A percentile compares a stretch with the other conserved stretches of the same genome.
Evolutionary conservation across 1,140 invertebrate species (phyloP).

Genomic region (Drosophila triauraria): DNA sequence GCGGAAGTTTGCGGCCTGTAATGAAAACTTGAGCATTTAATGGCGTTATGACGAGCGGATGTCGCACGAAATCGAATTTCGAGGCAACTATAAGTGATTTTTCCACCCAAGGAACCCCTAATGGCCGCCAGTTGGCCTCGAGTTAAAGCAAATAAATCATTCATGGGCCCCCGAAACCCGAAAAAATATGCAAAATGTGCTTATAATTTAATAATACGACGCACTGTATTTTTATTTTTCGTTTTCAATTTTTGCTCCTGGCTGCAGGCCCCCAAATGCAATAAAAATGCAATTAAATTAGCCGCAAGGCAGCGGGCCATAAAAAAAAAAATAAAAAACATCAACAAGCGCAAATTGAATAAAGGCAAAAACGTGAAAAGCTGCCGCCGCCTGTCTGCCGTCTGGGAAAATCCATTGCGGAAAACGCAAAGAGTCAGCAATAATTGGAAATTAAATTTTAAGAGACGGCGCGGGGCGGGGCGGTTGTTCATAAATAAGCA

Average conservation of each 20-base stretch:
- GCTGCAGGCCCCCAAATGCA: constrained; percentile 55
- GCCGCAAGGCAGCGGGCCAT: constrained; percentile 64
- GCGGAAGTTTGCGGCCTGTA: constrained; percentile 57
- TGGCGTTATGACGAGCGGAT: constrained; percentile 35
- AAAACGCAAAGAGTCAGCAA: constrained; percentile 56
- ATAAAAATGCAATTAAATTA: constrained; percentile 83
- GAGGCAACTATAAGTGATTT: constrained; percentile 14
- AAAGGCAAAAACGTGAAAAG: constrained; percentile 45
- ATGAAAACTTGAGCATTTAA: constrained; percentile 77
- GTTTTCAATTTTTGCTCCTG: constrained; percentile 26
- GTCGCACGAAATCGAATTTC: constrained; percentile 26
- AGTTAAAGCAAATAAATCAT: constrained; percentile 50
- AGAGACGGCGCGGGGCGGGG: constrained; percentile 12
- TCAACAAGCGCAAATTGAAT: constrained; percentile 67
- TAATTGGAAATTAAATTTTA: constrained; percentile 79
- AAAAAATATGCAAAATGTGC: constrained; percentile 29
- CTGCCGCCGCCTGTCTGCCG: constrained; percentile 7
- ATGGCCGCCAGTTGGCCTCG: constrained; percentile 17
- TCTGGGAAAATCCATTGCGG: constrained; percentile 26
- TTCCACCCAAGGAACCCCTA: constrained; percentile 14
- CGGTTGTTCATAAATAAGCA: background rate
- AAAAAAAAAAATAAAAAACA: constrained; percentile 39
- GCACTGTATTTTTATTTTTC: constrained; percentile 30
- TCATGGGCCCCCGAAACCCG: constrained; percentile 8
- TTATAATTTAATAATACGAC: constrained; percentile 62